Evolutionary conservation across 2,888 invertebrate species (phyloP), one percentile per base, ranked within the genome.

Genomic region (Thyatira batis): DNA sequence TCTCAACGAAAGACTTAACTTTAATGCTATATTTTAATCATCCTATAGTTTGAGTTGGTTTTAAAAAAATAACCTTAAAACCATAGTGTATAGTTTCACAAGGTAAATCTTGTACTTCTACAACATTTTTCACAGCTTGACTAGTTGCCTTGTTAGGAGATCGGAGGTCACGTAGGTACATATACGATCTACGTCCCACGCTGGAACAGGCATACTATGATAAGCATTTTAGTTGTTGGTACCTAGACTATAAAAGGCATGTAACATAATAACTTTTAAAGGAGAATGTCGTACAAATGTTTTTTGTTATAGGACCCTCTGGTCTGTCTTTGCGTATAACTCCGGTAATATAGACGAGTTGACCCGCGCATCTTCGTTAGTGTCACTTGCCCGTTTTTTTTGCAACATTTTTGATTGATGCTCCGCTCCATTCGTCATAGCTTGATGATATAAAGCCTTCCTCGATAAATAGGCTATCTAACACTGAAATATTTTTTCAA

Each of bases 141-240:
- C 25, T 52, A 45, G 53, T 58, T 46, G 46, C 71, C 69, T 64
- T 76, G 46, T 69, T 65, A 60, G 69, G 67, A 49, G 49, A 33
- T 53, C 27, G 45, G 63, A 73, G 69, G 72, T 71, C 48, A 17
- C 28, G 48, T 28, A 48, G 20, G 44, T 44, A 20, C 62, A 53
- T 6, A 11, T 45, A 3, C 27, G 17, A 48, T 27, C 20, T 48
- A 13, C 48, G 9, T 25, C 63, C 61, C 56, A 65, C 68, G 51
- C 56, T 21, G 49, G 49, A 54, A 61, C 59, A 54, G 57, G n/a
- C 50, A 45, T 13, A 28, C 49, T 45, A 54, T 45, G 64, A 67
- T 67, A 61, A 57, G 57, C 64, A 49, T 55, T 58, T 62, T 0
- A 39, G 5, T n/a, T 8, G 39, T 17, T 17, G 1, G 17, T 17